Evolutionary conservation across 64 coral and sea anemone genomes (phyloP).

Genomic region (Pocillopora verrucosa): DNA sequence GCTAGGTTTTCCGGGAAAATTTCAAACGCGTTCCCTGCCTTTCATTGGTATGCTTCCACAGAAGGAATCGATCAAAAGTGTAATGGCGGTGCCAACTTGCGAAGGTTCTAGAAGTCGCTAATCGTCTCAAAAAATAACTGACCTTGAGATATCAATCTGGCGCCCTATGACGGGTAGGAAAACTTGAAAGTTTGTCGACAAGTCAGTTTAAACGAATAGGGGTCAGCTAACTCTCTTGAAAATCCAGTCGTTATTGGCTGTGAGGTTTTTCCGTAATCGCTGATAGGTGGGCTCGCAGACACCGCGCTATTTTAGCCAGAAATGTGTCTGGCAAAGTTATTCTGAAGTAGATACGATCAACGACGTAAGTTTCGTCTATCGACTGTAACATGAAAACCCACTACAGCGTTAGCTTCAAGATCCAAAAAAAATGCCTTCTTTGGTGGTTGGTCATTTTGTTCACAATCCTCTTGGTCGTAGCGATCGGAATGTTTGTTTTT

Average conservation of each 20-base stretch:
- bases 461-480: slow-evolving; percentile 7
- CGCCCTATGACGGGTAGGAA: background rate
- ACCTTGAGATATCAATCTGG: background rate
- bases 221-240: background rate
- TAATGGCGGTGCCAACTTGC: background rate
- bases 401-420: background rate
- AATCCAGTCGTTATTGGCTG: background rate
- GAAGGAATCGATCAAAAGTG: background rate
- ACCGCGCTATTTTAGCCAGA: background rate
- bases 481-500: slow-evolving; percentile 26
- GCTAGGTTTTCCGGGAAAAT: slow-evolving; percentile 19
- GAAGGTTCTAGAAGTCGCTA: background rate
- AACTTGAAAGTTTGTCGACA: slow-evolving; percentile 12
- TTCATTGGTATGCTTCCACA: slow-evolving; percentile 4
- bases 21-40: background rate
- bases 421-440: slow-evolving; percentile 4
- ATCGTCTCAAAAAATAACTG: slow-evolving; percentile 9
- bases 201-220: background rate
- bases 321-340: background rate
- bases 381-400: slow-evolving; percentile 11
- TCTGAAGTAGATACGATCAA: background rate
- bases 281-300: slow-evolving; percentile 3
- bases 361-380: background rate
- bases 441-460: slow-evolving; percentile 1
- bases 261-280: background rate